Evolutionary conservation across 2,113 vertebrate species (phyloP), one percentile per base, ranked within the genome.

Genomic region (Rattus norvegicus): DNA sequence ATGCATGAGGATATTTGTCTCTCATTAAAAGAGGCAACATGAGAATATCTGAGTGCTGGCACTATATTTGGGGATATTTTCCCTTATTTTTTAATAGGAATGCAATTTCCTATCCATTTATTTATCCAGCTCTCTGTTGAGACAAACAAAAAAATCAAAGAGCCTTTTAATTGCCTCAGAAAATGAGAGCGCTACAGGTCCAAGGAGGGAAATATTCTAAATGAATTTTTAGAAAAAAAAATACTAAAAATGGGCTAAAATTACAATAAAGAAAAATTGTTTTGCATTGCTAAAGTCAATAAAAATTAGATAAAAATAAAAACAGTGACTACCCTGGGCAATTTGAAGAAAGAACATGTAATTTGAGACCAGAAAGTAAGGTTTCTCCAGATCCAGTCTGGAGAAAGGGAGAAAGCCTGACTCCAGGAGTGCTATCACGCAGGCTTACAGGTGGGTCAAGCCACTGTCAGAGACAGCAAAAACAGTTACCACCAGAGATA

Each of bases 211-310:
- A 61, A 39, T 52, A 61, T 47, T 61, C 49, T 4, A 5, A 83
- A 47, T 77, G 20, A 90, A 69, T 90, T 72, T 33, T 56, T 84
- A 93, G 56, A 63, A 76, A 88, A 93, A 24, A 77, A 33, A 76
- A 12, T 24, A 75, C 22, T 39, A 20, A 92, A 33, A 90, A 90
- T 79, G 24, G 0, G 39, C 75, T 93, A n/a, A 77, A 93, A 94
- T 90, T 93, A 43, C 8, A 93, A 69, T 36, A 86, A 90, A 52
- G 9, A 89, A 91, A 87, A 91, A 70, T 19, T 26, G 67, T 73
- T 80, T 94, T 81, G 75, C 59, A 67, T 59, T 77, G 92, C 72
- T 2, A 88, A 79, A 90, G 63, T 54, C 79, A 90, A 80, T 72
- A 88, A n/a, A 59, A 85, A 65, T 36, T 91, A 61, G 47, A 77